These are phyloP conservation scores for Mizuhopecten yessoensis DNA, from an alignment of 1,140 invertebrate genomes.

Conservation along the genomic window DNA sequence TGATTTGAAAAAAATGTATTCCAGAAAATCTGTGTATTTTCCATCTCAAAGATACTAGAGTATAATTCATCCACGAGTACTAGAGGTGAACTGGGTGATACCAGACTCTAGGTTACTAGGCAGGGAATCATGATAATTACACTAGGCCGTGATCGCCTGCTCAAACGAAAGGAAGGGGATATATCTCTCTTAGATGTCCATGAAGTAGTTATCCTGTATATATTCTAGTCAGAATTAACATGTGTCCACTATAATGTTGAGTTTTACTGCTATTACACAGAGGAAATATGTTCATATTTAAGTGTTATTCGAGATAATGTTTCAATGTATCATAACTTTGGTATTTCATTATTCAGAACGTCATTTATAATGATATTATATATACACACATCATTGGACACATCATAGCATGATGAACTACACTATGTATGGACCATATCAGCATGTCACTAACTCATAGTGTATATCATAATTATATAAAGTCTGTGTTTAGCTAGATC, in stretches of 20 bases:
- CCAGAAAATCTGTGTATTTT: too few species aligned
- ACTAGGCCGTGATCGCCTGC: too few species aligned
- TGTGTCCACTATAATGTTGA: too few species aligned
- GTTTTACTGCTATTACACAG: background rate
- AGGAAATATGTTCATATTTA: background rate
- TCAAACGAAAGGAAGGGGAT: too few species aligned
- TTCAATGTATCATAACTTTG: background rate
- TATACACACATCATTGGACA: background rate
- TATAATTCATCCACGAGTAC: too few species aligned
- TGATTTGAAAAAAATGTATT: background rate
- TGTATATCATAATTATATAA: background rate
- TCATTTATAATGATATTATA: background rate
- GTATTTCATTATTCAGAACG: background rate
- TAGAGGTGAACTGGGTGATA: too few species aligned
- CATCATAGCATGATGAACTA: background rate
- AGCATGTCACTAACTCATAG: background rate
- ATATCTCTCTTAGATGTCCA: too few species aligned
- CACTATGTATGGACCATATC: slow-evolving; percentile 2
- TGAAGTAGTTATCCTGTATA: too few species aligned
- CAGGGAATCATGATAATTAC: too few species aligned
- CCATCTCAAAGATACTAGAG: too few species aligned
- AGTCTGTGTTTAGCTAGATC: background rate
- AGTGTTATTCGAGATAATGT: background rate
- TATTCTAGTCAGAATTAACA: too few species aligned
- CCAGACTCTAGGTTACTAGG: too few species aligned